Evolutionary conservation across 2,113 vertebrate species (phyloP), one percentile per base, ranked within the genome.

Genomic region (Hirundichthys speculiger): DNA sequence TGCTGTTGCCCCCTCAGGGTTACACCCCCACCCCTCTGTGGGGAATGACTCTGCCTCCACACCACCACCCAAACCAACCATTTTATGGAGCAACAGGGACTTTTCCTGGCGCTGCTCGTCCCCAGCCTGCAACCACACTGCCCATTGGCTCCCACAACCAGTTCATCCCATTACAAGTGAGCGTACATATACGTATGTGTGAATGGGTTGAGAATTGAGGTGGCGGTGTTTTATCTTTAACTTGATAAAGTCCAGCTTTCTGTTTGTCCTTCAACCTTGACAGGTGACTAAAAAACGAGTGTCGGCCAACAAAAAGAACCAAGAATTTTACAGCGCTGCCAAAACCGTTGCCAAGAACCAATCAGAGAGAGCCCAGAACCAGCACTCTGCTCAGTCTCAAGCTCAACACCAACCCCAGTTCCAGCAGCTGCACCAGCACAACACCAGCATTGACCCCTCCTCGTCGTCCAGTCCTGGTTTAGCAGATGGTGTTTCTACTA

Each of bases 241-340:
- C 8, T 34, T 34, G 9, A 34, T 10, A 10, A 7, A 4, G 30
- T 34, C 30, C 6, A 34, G 2, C 1, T 39, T 1, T 16, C 19
- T 4, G 2, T 18, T 43, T 58, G 2, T n/a, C 50, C 45, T 47
- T 10, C 25, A 5, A 63, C 40, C n/a, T 1, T 0, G 27, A 43
- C 91, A 99, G 98, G 98, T 99, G 85, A 99, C 96, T n/a, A 99
- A 99, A 88, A 98, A 98, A 88, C 93, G 96, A 34, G 94, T 92
- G 66, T 94, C 95, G 20, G 93, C 95, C 69, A 94, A 89, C 85
- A 95, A 94, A 88, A 97, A 94, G 87, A 93, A 88, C 73, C 89
- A 90, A 71, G 96, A 97, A 21, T 90, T 92, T 69, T 92, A 92
- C 88, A 92, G 77, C 47, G 90, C 92, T 20, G 85, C 90, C 79